Percentiles rank a stretch among this genome's conserved stretches.
These are phyloP conservation scores for Plemyria rubiginata DNA, from an alignment of 2,888 invertebrate species.

Conservation along the genomic window DNA sequence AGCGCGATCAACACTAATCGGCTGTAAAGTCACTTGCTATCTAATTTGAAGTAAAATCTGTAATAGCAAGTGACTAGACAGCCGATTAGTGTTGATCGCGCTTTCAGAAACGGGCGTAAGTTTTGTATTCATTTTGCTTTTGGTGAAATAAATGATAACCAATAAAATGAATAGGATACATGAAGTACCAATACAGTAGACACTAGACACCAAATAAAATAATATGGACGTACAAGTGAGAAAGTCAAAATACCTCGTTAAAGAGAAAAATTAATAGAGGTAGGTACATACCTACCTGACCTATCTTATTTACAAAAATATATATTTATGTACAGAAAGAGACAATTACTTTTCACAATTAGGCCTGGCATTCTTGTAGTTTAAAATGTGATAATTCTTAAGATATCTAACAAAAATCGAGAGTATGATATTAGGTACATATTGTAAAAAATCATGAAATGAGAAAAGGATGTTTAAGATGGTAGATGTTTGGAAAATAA, in stretches of 20 bases:
- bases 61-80: no score
- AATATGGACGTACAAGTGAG: constrained; percentile 52
- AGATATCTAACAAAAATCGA: constrained; percentile 28
- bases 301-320: constrained; percentile 40
- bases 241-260: constrained; percentile 53
- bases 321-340: constrained; percentile 38
- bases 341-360: constrained; percentile 39
- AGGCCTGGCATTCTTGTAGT: constrained; percentile 41
- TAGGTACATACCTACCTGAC: constrained; percentile 29
- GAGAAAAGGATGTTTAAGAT: constrained; percentile 21
- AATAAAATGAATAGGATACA: neutral
- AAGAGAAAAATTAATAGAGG: constrained; percentile 19
- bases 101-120: no score
- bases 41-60: no score
- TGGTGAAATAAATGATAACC: constrained; percentile 3
- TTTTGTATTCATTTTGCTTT: neutral
- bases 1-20: no score
- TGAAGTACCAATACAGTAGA: neutral
- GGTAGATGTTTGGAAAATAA: constrained; percentile 33
- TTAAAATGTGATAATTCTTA: constrained; percentile 40
- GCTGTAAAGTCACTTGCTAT: no score
- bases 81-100: no score
- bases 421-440: constrained; percentile 26
- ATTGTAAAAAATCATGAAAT: constrained; percentile 31
- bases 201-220: constrained; percentile 36